A percentile compares a stretch with the other conserved stretches of the same genome.
Conservation (phyloP, 2,113 vertebrate genomes). For the Oncorhynchus kisutch region DNA sequence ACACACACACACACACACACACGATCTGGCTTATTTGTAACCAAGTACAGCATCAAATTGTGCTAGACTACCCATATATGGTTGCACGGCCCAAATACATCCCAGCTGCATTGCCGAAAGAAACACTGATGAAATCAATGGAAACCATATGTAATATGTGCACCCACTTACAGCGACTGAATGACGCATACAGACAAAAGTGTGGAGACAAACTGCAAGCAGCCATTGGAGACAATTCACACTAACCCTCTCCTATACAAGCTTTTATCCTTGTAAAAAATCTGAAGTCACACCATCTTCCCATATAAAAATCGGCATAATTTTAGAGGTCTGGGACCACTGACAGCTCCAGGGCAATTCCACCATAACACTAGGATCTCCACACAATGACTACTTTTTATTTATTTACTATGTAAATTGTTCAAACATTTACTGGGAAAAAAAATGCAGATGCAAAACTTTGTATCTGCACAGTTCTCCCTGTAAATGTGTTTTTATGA, state of each 20-base stretch:
- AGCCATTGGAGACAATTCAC: background rate
- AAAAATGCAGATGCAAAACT: no score
- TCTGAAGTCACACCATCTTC: background rate
- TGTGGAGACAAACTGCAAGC: background rate
- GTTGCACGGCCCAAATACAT: background rate
- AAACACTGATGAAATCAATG: background rate
- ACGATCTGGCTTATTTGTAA: background rate
- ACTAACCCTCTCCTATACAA: background rate
- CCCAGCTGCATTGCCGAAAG: conserved; percentile 4
- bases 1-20: background rate
- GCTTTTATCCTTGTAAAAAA: background rate
- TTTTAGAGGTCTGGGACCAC: background rate
- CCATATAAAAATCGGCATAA: background rate
- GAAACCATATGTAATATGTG: conserved; percentile 5
- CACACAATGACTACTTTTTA: no score
- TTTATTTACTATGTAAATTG: no score
- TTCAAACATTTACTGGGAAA: no score
- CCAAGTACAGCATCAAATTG: background rate
- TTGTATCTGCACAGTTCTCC: no score
- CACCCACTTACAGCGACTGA: background rate
- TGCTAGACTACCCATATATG: background rate
- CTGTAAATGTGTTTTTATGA: no score
- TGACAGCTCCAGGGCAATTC: no score
- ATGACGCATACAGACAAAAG: background rate
- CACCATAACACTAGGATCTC: no score